These are phyloP conservation scores for Dipodomys ordii DNA, from an alignment of 2,113 vertebrate species.

Conservation along the genomic window DNA sequence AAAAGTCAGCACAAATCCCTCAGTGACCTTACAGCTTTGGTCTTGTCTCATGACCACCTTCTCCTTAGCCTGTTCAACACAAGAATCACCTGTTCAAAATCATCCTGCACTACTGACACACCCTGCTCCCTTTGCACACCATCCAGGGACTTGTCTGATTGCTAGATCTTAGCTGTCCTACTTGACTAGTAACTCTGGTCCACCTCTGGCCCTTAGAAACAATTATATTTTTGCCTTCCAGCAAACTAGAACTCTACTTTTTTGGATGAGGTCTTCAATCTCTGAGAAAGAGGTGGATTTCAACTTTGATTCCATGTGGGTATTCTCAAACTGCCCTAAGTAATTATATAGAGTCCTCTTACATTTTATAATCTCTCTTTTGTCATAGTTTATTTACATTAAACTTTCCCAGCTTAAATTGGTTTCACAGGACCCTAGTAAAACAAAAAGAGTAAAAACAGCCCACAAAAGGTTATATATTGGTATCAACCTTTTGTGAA, in stretches of 20 bases:
- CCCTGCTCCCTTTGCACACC: neutral
- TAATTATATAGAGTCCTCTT: neutral
- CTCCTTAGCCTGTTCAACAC: accelerated
- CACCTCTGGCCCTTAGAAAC: neutral
- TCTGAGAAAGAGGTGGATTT: neutral
- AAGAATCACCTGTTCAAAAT: neutral
- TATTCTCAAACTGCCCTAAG: neutral
- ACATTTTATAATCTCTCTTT: constrained; percentile 11
- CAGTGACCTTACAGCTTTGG: neutral
- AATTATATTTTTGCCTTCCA: neutral
- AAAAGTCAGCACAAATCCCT: neutral
- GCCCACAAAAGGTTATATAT: neutral
- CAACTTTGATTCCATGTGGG: neutral
- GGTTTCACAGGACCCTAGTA: neutral
- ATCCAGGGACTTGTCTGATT: no score
- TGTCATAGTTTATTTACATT: constrained; percentile 19
- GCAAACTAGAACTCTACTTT: neutral
- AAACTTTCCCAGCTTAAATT: neutral
- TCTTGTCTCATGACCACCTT: neutral
- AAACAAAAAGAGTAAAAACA: constrained; percentile 4
- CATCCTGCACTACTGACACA: neutral
- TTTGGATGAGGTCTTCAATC: neutral
- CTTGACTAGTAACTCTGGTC: neutral
- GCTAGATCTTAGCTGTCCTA: neutral
- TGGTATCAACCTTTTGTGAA: constrained; percentile 26